Conservation (phyloP, 2,113 vertebrate species). For the Malurus alboscapulatus region DNA sequence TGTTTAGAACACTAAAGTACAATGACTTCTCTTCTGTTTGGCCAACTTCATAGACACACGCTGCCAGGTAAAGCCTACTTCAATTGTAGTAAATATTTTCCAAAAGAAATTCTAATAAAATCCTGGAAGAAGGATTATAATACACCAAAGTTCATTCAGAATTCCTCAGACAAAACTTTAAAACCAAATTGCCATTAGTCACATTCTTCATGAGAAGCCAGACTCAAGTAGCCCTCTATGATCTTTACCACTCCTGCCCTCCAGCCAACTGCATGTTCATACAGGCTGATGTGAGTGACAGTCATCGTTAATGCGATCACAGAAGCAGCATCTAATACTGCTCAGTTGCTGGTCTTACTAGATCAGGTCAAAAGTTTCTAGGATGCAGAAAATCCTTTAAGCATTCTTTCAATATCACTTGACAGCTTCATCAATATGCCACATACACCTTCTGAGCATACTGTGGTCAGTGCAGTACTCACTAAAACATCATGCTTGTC, state of each 20-base stretch:
- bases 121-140: background rate
- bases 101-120: background rate
- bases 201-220: background rate
- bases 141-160: background rate
- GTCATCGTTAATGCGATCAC: background rate
- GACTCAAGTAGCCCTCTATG: background rate
- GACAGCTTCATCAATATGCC: background rate
- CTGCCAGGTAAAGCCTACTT: background rate
- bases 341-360: background rate
- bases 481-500: background rate
- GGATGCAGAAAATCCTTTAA: background rate
- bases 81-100: background rate
- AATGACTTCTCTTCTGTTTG: background rate
- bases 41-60: background rate
- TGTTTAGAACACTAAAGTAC: background rate
- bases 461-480: background rate
- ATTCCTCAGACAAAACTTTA: background rate
- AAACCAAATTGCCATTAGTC: background rate
- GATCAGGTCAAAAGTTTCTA: background rate
- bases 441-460: accelerated
- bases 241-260: background rate
- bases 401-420: background rate
- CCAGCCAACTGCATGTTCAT: background rate
- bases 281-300: background rate
- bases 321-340: background rate